These are phyloP conservation scores for Poecilia velifera DNA, from an alignment of 2,797 vertebrate genomes.

Conservation along the genomic window DNA sequence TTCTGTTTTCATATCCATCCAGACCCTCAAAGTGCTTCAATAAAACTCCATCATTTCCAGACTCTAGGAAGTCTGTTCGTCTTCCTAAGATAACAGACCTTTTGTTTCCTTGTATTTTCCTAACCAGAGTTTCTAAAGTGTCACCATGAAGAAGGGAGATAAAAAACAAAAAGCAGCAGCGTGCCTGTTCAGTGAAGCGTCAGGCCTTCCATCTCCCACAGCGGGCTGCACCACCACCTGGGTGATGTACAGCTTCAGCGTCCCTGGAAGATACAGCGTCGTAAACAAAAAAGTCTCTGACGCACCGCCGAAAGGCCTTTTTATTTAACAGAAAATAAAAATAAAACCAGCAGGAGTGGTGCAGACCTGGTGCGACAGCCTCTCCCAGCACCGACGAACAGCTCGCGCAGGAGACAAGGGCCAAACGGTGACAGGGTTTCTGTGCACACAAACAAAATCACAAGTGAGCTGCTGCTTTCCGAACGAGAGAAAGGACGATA, in stretches of 20 bases:
- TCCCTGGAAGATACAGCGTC: slow-evolving; percentile 62
- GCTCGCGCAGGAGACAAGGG: slow-evolving; percentile 86
- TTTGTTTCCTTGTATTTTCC: neutral
- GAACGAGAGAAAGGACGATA: neutral
- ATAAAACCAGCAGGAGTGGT: neutral
- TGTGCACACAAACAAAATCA: slow-evolving; percentile 66
- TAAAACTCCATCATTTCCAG: neutral
- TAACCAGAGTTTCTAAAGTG: neutral
- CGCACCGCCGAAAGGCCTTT: neutral
- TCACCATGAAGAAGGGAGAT: neutral
- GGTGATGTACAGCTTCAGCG: slow-evolving; percentile 83
- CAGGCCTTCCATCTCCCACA: slow-evolving; percentile 59
- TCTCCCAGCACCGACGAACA: slow-evolving; percentile 90
- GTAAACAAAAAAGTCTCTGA: slow-evolving; percentile 5
- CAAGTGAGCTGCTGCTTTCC: slow-evolving; percentile 14
- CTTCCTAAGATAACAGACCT: neutral
- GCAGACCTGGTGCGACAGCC: slow-evolving; percentile 85
- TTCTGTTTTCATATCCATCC: neutral
- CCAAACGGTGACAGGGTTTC: slow-evolving; percentile 83
- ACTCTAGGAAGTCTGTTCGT: neutral
- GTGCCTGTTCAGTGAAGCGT: slow-evolving; percentile 66
- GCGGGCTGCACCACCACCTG: slow-evolving; percentile 77
- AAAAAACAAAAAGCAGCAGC: slow-evolving; percentile 31
- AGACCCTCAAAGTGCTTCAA: neutral
- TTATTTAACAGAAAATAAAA: slow-evolving; percentile 7